Conservation (phyloP, 2,888 invertebrate genomes). For the Machimus rusticus region DNA sequence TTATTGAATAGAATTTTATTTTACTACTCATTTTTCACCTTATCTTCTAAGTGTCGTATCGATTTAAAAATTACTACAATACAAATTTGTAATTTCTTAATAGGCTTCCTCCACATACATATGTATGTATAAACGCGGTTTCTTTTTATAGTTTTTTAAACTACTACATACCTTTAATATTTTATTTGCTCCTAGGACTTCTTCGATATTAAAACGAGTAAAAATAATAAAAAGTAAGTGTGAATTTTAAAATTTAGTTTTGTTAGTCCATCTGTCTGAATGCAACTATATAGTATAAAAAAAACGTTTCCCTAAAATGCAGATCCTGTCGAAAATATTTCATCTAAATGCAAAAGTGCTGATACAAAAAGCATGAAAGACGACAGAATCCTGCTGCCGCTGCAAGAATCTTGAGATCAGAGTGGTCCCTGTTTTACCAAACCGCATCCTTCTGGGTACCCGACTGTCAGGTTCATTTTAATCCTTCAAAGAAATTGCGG, state of each 20-base stretch:
- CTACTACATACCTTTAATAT: too few relatives aligned
- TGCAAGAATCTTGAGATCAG: background rate
- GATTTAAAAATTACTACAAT: too few relatives aligned
- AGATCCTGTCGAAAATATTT: background rate
- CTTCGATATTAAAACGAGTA: too few relatives aligned
- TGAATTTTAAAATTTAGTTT: background rate
- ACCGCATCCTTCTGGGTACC: background rate
- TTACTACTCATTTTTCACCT: too few relatives aligned
- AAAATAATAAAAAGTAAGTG: background rate
- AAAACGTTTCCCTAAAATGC: background rate
- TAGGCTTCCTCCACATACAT: too few relatives aligned
- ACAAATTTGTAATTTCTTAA: too few relatives aligned
- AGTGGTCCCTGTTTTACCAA: background rate
- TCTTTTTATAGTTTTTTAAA: too few relatives aligned
- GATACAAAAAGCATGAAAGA: background rate
- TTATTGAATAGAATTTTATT: too few relatives aligned
- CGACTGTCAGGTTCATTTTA: background rate
- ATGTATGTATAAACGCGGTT: too few relatives aligned
- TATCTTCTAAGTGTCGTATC: too few relatives aligned
- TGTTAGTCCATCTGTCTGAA: background rate
- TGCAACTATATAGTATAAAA: background rate
- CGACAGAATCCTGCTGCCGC: background rate
- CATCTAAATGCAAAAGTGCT: background rate
- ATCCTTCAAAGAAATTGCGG: constrained; percentile 8
- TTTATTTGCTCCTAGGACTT: too few relatives aligned